phyloP scores from a whole-genome alignment of 2,797 vertebrate genomes.

The Cossypha heuglini region DNA sequence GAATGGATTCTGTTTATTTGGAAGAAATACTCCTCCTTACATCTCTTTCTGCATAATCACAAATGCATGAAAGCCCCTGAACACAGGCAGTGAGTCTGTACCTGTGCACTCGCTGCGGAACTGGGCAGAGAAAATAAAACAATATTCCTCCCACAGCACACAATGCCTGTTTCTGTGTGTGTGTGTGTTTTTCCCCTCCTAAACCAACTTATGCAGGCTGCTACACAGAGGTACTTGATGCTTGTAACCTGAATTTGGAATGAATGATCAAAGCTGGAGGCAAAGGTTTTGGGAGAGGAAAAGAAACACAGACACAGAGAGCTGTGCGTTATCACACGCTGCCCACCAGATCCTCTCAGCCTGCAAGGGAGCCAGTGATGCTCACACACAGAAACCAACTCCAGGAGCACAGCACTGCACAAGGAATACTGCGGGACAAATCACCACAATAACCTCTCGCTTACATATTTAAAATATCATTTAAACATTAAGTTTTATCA shows the following conservation, averaged over 20 bases:
- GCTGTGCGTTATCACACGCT: not conserved
- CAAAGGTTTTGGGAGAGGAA: not conserved
- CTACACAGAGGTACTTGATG: not conserved
- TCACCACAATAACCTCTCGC: not conserved
- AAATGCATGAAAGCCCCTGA: not conserved
- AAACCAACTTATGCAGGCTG: not conserved
- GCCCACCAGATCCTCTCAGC: not conserved
- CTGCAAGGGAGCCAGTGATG: not conserved
- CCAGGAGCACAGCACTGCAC: not conserved
- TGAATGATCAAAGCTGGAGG: not conserved
- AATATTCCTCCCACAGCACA: not conserved
- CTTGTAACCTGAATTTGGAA: not conserved
- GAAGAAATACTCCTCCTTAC: constrained; percentile 31
- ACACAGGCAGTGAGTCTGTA: constrained; percentile 31
- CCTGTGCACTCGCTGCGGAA: not conserved
- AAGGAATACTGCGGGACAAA: not conserved
- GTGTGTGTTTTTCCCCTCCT: rapidly evolving
- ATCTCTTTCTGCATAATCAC: constrained; percentile 22
- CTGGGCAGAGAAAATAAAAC: not conserved
- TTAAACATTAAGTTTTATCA: not conserved
- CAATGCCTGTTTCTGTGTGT: not conserved
- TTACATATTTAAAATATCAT: not conserved
- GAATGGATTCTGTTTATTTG: constrained; percentile 56
- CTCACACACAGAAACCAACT: not conserved
- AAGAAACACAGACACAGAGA: not conserved